These are phyloP conservation scores for Heptranchias perlo DNA, from an alignment of 2,113 vertebrate species.

Conservation along the genomic window DNA sequence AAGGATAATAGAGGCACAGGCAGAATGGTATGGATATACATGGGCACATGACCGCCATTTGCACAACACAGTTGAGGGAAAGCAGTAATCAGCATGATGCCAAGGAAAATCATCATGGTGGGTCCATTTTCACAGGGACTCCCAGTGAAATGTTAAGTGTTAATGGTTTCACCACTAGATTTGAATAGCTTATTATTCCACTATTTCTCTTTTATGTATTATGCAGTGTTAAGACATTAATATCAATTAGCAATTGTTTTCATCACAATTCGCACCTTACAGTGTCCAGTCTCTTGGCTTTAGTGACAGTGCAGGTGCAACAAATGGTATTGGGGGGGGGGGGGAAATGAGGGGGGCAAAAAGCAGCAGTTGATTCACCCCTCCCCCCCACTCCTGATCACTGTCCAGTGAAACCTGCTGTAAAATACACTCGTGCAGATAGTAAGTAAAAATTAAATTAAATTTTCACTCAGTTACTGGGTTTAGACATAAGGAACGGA, in stretches of 20 bases:
- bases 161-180: background rate
- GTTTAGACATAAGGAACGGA: no score
- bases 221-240: background rate
- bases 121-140: background rate
- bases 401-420: background rate
- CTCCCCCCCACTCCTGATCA: background rate
- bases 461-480: background rate
- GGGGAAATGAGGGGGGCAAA: no score
- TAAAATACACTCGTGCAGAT: background rate
- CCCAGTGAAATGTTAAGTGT: background rate
- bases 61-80: background rate
- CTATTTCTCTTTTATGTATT: background rate
- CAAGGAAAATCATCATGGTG: background rate
- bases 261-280: background rate
- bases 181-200: background rate
- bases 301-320: background rate
- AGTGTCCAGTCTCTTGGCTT: background rate
- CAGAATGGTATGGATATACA: background rate
- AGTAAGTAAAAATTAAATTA: background rate
- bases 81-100: background rate
- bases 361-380: background rate
- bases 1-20: no score
- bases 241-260: background rate
- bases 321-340: no score
- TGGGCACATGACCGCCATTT: no score